Percentiles rank a stretch among this genome's conserved stretches.
These are phyloP conservation scores for Ips nitidus DNA, from an alignment of 1,140 invertebrate genomes.

Conservation along the genomic window DNA sequence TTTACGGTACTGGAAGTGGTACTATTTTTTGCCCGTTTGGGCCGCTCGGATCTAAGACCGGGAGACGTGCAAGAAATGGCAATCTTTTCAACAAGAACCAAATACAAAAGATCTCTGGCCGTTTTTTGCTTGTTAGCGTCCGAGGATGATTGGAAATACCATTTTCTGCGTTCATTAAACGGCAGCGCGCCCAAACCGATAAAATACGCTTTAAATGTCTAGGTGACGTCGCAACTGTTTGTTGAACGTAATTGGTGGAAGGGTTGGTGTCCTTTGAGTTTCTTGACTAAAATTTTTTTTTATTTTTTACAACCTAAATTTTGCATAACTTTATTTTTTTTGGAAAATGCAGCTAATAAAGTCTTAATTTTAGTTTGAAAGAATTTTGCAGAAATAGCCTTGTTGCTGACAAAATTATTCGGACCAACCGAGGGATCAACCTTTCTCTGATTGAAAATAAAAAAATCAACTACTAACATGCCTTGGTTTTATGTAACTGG, in stretches of 20 bases:
- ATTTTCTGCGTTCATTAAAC: slow-evolving; percentile 4
- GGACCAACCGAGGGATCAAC: no score
- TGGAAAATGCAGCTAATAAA: no score
- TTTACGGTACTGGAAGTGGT: slow-evolving; percentile 30
- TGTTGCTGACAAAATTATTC: no score
- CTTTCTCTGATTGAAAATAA: no score
- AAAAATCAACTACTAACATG: no score
- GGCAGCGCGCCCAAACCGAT: slow-evolving; percentile 5
- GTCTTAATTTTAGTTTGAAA: no score
- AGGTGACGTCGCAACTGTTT: background rate
- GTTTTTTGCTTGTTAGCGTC: slow-evolving; percentile 12
- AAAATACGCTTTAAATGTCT: slow-evolving; percentile 2
- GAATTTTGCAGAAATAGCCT: no score
- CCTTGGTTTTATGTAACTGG: no score
- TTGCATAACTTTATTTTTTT: no score
- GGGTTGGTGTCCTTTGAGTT: no score
- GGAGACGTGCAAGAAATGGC: slow-evolving; percentile 11
- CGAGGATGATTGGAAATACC: slow-evolving; percentile 12
- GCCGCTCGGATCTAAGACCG: slow-evolving; percentile 25
- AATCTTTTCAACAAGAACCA: slow-evolving; percentile 12
- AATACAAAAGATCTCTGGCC: slow-evolving; percentile 6
- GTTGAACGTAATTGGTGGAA: background rate
- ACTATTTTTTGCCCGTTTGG: slow-evolving; percentile 25
- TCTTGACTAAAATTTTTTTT: no score
- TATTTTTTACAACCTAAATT: no score